Percentiles rank a stretch among this genome's conserved stretches.
phyloP scores from a whole-genome alignment of 2,888 invertebrate species.

The Malthinus flaveolus region DNA sequence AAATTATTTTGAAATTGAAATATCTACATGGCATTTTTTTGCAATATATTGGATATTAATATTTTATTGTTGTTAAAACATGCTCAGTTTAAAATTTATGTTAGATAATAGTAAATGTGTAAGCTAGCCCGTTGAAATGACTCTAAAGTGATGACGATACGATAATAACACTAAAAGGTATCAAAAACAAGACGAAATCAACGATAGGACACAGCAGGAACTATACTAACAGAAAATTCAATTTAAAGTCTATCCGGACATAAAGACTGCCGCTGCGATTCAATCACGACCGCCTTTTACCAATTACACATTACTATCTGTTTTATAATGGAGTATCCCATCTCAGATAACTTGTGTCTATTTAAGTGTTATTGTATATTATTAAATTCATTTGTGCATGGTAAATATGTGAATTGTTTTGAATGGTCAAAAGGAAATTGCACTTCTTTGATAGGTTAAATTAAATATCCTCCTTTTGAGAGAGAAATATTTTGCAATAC shows the following conservation, averaged over 20 bases:
- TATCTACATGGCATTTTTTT: too few relatives aligned
- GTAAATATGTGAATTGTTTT: constrained; percentile 18
- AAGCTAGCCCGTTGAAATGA: constrained; percentile 17
- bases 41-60: too few relatives aligned
- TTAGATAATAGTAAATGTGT: constrained; percentile 21
- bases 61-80: too few relatives aligned
- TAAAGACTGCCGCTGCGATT: constrained; percentile 51
- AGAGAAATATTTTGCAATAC: not conserved
- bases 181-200: constrained; percentile 33
- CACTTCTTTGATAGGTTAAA: constrained; percentile 9
- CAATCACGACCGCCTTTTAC: constrained; percentile 50
- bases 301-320: constrained; percentile 45
- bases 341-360: constrained; percentile 22
- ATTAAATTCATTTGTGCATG: constrained; percentile 20
- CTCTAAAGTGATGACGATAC: constrained; percentile 27
- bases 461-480: constrained; percentile 6
- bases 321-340: constrained; percentile 36
- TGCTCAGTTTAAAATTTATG: too few relatives aligned
- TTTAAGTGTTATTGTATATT: constrained; percentile 20
- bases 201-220: constrained; percentile 32
- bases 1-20: too few relatives aligned
- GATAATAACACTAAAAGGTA: constrained; percentile 35
- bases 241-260: constrained; percentile 49
- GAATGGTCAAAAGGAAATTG: constrained; percentile 10
- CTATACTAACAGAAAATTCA: constrained; percentile 45